Conservation (phyloP, 2,113 vertebrate species). For the Morone chrysops region DNA sequence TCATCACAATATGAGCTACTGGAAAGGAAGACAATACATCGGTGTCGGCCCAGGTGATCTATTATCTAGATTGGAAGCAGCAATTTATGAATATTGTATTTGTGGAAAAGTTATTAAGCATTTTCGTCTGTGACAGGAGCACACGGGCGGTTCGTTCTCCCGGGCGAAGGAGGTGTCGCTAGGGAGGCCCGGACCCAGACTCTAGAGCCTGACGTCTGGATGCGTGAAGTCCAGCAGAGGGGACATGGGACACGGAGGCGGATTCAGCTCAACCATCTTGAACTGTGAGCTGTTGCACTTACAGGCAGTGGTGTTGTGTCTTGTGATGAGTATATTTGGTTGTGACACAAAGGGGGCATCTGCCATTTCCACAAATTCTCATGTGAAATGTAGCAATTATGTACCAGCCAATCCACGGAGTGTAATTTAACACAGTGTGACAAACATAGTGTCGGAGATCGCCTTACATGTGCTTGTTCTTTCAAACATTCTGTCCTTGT, state of each 20-base stretch:
- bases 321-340: background rate
- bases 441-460: conserved; percentile 8
- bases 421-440: conserved; percentile 7
- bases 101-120: too few species aligned
- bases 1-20: conserved; percentile 92
- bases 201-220: conserved; percentile 90
- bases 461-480: conserved; percentile 24
- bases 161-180: conserved; percentile 68
- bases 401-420: background rate
- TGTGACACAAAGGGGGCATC: conserved; percentile 1
- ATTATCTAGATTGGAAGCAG: background rate
- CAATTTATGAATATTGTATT: too few species aligned
- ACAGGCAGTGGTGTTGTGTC: conserved; percentile 1
- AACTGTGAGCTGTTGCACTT: conserved; percentile 85
- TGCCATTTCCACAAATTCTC: conserved; percentile 9
- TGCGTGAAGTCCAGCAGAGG: conserved; percentile 86
- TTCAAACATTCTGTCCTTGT: conserved; percentile 52
- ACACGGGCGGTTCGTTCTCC: conserved; percentile 88
- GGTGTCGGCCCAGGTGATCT: conserved; percentile 92
- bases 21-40: conserved; percentile 91
- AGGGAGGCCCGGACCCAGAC: conserved; percentile 95
- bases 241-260: conserved; percentile 90
- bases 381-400: conserved; percentile 37
- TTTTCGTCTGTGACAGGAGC: conserved; percentile 84
- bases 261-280: conserved; percentile 77